Conservation (phyloP, 2,797 vertebrate species). For the Dryobates pubescens region DNA sequence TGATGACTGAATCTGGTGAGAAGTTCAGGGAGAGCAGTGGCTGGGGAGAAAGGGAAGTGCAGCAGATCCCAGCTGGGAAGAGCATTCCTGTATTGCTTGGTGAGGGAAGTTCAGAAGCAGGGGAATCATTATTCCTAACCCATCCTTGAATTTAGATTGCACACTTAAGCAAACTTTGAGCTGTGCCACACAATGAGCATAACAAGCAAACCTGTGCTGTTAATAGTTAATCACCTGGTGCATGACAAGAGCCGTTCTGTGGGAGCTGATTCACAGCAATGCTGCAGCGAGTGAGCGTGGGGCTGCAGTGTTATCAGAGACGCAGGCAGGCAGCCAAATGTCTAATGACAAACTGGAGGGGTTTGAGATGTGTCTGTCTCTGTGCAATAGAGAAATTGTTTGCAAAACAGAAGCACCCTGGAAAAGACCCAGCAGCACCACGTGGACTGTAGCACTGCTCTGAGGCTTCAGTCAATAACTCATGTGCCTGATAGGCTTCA, state of each 20-base stretch:
- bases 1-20: constrained; percentile 25
- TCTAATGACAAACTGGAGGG: constrained; percentile 80
- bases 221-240: constrained; percentile 75
- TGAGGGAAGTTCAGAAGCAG: constrained; percentile 71
- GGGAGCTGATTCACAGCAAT: constrained; percentile 79
- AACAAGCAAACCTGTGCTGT: constrained; percentile 76
- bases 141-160: constrained; percentile 77
- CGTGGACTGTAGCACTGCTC: constrained; percentile 66
- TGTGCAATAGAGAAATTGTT: constrained; percentile 75
- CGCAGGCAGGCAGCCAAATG: constrained; percentile 79
- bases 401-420: constrained; percentile 79
- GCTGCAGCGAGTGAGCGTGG: constrained; percentile 79
- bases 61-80: constrained; percentile 2
- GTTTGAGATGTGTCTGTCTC: constrained; percentile 79
- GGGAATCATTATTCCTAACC: constrained; percentile 73
- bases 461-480: constrained; percentile 78
- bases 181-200: constrained; percentile 69
- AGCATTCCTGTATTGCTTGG: constrained; percentile 54
- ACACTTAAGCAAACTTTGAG: constrained; percentile 74
- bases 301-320: constrained; percentile 80
- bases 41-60: constrained; percentile 39
- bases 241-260: constrained; percentile 74
- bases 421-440: constrained; percentile 68
- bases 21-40: constrained; percentile 30
- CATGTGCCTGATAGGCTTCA: constrained; percentile 71